A percentile compares a stretch with the other conserved stretches of the same genome.
Evolutionary conservation across 2,797 vertebrate species (phyloP).

Genomic region (Phyllotis vaccarum): DNA sequence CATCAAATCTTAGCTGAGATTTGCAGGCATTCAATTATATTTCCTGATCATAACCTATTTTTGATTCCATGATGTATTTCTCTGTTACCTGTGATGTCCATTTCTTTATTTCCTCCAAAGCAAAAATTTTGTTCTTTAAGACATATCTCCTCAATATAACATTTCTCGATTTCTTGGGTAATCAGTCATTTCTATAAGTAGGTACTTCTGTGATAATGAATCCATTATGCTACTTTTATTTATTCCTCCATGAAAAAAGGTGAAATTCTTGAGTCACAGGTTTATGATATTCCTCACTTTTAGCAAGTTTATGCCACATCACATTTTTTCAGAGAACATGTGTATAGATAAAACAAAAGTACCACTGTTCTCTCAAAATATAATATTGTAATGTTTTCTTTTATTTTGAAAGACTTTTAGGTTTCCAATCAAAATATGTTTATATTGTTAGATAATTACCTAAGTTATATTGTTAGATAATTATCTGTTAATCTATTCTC

Average conservation of each 20-base stretch:
- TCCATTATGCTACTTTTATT: not conserved
- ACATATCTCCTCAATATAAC: not conserved
- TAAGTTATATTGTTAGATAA: too few species aligned
- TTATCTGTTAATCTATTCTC: too few species aligned
- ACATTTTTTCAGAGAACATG: slow-evolving; percentile 5
- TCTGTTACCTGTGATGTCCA: not conserved
- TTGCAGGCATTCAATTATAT: not conserved
- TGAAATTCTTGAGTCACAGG: not conserved
- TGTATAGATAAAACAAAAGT: not conserved
- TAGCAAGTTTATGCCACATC: not conserved
- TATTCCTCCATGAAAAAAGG: not conserved
- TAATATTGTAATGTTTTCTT: not conserved
- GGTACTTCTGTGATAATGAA: not conserved
- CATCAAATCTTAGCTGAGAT: not conserved
- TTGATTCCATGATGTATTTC: not conserved
- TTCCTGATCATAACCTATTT: not conserved
- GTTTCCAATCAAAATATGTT: not conserved
- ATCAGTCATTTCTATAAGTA: not conserved
- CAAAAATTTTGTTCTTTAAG: not conserved
- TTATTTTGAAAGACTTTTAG: not conserved
- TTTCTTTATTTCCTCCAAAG: not conserved
- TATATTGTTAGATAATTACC: slow-evolving; percentile 29
- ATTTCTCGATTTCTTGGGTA: not conserved
- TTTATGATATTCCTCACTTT: not conserved
- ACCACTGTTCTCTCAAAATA: not conserved